phyloP scores from a whole-genome alignment of 2,888 invertebrate genomes.

The Hirtodrosophila cameraria region DNA sequence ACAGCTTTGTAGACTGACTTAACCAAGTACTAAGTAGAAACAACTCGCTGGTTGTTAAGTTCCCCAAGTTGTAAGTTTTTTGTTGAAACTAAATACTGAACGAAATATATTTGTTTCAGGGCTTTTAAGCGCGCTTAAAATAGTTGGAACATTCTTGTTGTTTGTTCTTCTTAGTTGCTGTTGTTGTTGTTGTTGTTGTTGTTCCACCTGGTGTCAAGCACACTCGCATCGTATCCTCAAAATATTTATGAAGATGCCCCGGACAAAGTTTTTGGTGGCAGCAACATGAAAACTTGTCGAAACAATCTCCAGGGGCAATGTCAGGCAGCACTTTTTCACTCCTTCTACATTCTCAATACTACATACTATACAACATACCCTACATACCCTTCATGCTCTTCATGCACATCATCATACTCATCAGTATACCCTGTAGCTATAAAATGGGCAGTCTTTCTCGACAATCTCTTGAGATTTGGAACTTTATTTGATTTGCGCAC shows the following conservation, averaged over 20 bases:
- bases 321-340: conserved; percentile 22
- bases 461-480: too few species aligned
- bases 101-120: conserved; percentile 53
- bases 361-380: too few species aligned
- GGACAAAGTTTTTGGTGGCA: conserved; percentile 59
- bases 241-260: conserved; percentile 71
- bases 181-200: conserved; percentile 13
- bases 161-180: conserved; percentile 15
- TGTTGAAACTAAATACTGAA: conserved; percentile 45
- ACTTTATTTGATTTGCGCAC: too few species aligned
- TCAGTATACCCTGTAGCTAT: background rate
- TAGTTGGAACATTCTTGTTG: conserved; percentile 43
- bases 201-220: conserved; percentile 3
- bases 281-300: conserved; percentile 69
- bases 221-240: conserved; percentile 43
- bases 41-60: conserved; percentile 1
- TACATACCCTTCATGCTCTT: background rate
- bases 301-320: conserved; percentile 62
- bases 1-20: conserved; percentile 4
- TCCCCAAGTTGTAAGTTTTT: background rate
- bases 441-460: too few species aligned
- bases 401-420: background rate
- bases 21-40: conserved; percentile 20
- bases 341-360: background rate
- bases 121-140: conserved; percentile 56